These are phyloP conservation scores for Heliconius sara DNA, from an alignment of 2,888 invertebrate genomes.

Conservation along the genomic window DNA sequence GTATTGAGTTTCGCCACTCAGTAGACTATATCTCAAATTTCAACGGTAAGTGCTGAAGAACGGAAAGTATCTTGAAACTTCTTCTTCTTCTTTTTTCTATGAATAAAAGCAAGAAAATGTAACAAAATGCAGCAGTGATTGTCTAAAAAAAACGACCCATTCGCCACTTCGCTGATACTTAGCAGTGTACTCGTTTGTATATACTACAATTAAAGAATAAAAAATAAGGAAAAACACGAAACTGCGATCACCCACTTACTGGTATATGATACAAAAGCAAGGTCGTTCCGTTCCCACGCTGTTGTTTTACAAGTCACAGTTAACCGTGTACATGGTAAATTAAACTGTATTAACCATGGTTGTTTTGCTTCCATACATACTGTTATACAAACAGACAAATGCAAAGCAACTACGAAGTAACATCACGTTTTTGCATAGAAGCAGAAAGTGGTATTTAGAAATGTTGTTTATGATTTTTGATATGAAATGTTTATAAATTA, in stretches of 20 bases:
- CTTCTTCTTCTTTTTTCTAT: no score
- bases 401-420: background rate
- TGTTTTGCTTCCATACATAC: background rate
- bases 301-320: constrained; percentile 51
- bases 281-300: constrained; percentile 76
- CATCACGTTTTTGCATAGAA: background rate
- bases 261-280: constrained; percentile 56
- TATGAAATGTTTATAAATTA: background rate
- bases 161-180: background rate
- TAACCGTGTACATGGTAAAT: constrained; percentile 39
- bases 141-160: no score
- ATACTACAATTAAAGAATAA: constrained; percentile 29
- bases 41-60: no score
- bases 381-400: constrained; percentile 13
- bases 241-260: constrained; percentile 37
- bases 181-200: background rate
- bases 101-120: no score
- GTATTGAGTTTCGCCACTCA: no score
- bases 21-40: no score
- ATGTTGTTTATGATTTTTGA: background rate
- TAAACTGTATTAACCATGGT: constrained; percentile 24
- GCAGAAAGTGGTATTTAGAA: background rate
- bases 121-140: no score
- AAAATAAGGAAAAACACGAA: constrained; percentile 42
- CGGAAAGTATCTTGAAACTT: no score